Percentiles rank a stretch among this genome's conserved stretches.
Evolutionary conservation across 2,797 vertebrate genomes (phyloP).

Genomic region (Poecilia velifera): DNA sequence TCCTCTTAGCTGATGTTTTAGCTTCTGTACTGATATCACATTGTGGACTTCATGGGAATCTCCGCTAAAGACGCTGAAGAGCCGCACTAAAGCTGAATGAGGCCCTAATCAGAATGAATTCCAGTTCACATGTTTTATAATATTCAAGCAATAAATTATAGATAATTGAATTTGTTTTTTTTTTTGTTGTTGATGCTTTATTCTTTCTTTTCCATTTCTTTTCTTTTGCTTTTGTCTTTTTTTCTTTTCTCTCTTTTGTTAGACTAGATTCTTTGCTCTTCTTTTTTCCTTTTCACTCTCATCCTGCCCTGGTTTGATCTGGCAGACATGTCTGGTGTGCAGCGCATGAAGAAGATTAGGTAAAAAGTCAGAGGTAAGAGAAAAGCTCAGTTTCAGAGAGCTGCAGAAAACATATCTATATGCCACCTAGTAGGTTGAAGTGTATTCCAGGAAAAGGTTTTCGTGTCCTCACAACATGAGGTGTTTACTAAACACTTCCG

Average conservation of each 20-base stretch:
- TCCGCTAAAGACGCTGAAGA: background rate
- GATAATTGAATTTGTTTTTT: background rate
- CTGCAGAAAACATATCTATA: background rate
- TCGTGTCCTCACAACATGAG: background rate
- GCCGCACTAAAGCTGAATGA: background rate
- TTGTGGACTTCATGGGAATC: background rate
- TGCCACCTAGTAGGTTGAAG: background rate
- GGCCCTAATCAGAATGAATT: background rate
- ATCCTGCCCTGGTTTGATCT: background rate
- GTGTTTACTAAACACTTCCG: background rate
- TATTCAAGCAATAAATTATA: background rate
- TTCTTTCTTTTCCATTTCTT: background rate
- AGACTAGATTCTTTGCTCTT: background rate
- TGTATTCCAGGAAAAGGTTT: background rate
- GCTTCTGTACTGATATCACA: background rate
- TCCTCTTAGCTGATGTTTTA: background rate
- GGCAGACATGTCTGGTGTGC: background rate
- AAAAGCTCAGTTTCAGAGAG: background rate
- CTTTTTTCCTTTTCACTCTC: background rate
- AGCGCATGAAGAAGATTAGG: background rate
- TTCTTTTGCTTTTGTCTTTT: background rate
- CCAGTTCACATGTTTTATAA: background rate
- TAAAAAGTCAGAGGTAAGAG: background rate
- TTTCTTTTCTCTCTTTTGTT: background rate
- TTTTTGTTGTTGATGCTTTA: background rate